phyloP scores from a whole-genome alignment of 2,797 vertebrate genomes.

The Lindbergichthys nudifrons region DNA sequence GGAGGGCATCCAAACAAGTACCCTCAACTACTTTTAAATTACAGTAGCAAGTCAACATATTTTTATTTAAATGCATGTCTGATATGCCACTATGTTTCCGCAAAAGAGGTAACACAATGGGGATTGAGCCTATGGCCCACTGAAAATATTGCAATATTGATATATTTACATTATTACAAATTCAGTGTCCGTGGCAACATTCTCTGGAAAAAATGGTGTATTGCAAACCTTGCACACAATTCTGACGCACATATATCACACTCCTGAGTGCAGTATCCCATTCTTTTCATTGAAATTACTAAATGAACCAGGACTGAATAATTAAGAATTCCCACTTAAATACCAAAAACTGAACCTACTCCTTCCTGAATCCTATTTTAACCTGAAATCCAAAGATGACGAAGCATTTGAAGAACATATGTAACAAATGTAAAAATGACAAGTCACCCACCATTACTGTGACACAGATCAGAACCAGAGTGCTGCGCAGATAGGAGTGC shows the following conservation, averaged over 20 bases:
- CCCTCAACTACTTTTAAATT: not conserved
- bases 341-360: not conserved
- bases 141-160: not conserved
- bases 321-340: not conserved
- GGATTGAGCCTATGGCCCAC: not conserved
- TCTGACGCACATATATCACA: not conserved
- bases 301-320: not conserved
- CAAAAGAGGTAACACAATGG: not conserved
- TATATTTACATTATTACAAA: not conserved
- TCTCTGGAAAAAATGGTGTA: too few species aligned
- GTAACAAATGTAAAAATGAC: conserved; percentile 4
- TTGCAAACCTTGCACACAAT: not conserved
- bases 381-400: not conserved
- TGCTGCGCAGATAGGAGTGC: conserved; percentile 90
- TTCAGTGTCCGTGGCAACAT: not conserved
- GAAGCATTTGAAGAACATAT: not conserved
- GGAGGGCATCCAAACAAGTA: not conserved
- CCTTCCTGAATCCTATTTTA: not conserved
- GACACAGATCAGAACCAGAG: conserved; percentile 85
- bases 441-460: conserved; percentile 85
- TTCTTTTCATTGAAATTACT: not conserved
- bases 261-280: not conserved
- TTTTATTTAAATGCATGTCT: not conserved
- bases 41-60: not conserved
- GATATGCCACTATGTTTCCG: not conserved